A percentile compares a stretch with the other conserved stretches of the same genome.
Evolutionary conservation across 2,797 vertebrate species (phyloP).

Genomic region (Neosilurus mollespiculum): DNA sequence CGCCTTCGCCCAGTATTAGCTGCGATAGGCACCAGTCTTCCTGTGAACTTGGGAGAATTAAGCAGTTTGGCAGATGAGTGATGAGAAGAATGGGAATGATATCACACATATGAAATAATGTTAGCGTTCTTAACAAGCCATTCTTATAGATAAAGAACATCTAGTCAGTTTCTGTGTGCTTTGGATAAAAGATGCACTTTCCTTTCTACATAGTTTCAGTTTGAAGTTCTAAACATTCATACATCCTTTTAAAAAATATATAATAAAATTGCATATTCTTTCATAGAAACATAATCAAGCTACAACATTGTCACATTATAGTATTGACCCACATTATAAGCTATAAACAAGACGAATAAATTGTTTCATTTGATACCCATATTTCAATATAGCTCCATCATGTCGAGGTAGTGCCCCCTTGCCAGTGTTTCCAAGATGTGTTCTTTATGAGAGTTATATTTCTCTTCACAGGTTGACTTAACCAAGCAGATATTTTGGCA

Average conservation of each 20-base stretch:
- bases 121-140: background rate
- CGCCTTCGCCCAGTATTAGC: no score
- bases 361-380: background rate
- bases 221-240: background rate
- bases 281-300: background rate
- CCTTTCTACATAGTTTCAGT: background rate
- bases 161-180: background rate
- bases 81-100: no score
- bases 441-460: background rate
- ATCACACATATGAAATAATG: background rate
- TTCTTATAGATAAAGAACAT: background rate
- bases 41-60: no score
- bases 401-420: background rate
- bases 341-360: background rate
- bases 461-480: background rate
- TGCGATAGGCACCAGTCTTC: no score
- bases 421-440: background rate
- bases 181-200: background rate
- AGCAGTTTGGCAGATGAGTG: no score
- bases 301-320: background rate
- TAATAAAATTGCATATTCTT: background rate
- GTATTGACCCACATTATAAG: background rate
- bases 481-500: slow-evolving; percentile 19
- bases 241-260: background rate
- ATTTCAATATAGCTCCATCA: background rate